Percentiles rank a stretch among this genome's conserved stretches.
These are phyloP conservation scores for Myrmecophaga tridactyla DNA, from an alignment of 2,113 vertebrate genomes.

Conservation along the genomic window DNA sequence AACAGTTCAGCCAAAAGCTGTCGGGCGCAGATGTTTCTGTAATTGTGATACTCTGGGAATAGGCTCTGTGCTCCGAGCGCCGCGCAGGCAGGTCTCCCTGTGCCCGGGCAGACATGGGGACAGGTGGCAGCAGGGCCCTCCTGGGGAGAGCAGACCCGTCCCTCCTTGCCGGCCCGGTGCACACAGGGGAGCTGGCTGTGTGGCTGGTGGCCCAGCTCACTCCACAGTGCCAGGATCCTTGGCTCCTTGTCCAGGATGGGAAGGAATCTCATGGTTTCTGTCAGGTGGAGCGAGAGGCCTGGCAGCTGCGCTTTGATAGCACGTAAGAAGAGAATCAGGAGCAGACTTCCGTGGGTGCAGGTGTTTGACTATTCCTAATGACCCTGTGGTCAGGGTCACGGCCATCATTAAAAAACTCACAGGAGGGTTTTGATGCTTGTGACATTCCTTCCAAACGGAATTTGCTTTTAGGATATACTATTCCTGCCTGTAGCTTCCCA, in stretches of 20 bases:
- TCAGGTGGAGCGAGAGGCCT: neutral
- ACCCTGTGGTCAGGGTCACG: neutral
- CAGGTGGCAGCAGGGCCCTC: slow-evolving; percentile 78
- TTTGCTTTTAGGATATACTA: neutral
- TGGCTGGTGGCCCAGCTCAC: neutral
- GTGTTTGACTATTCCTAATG: neutral
- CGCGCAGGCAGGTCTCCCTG: slow-evolving; percentile 71
- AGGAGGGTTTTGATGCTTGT: slow-evolving; percentile 9
- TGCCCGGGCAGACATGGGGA: slow-evolving; percentile 76
- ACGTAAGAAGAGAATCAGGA: neutral
- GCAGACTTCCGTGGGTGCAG: neutral
- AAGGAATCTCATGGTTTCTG: neutral
- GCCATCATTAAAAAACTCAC: neutral
- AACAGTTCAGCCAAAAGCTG: slow-evolving; percentile 77
- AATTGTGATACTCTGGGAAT: slow-evolving; percentile 87
- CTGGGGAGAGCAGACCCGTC: slow-evolving; percentile 60
- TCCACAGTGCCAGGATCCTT: neutral
- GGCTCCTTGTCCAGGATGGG: neutral
- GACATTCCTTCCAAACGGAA: neutral
- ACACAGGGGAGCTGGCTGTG: neutral
- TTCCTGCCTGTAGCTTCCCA: neutral
- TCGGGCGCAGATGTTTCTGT: slow-evolving; percentile 86
- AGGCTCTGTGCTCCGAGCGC: slow-evolving; percentile 75
- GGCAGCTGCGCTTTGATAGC: slow-evolving; percentile 28
- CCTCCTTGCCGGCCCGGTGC: neutral